Evolutionary conservation across 2,888 invertebrate genomes (phyloP).

Genomic region (Melangyna quadrimaculata): DNA sequence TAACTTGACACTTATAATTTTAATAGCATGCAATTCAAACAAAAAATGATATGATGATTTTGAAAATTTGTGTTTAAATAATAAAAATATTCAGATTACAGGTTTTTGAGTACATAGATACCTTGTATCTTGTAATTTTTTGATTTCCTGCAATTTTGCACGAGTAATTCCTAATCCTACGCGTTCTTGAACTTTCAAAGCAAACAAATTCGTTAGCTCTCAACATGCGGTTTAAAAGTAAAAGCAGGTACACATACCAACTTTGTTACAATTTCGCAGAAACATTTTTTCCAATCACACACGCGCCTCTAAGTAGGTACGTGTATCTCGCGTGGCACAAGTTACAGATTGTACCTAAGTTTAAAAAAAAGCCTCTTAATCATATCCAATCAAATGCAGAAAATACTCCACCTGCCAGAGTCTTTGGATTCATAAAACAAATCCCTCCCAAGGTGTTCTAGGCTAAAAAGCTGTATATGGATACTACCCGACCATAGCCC

Average conservation of each 20-base stretch:
- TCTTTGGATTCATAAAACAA: conserved; percentile 20
- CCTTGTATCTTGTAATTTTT: no score
- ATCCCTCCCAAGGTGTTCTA: conserved; percentile 9
- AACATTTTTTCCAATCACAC: conserved; percentile 25
- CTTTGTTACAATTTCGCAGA: not conserved
- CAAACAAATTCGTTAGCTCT: not conserved
- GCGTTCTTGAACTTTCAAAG: not conserved
- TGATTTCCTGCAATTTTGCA: no score
- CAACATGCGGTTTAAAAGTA: not conserved
- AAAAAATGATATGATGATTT: no score
- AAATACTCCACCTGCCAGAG: conserved; percentile 56
- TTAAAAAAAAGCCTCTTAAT: conserved; percentile 25
- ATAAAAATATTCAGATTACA: no score
- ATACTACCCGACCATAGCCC: not conserved
- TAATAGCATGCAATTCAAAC: no score
- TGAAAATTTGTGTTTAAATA: no score
- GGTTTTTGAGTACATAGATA: no score
- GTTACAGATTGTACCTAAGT: not conserved
- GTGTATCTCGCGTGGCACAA: not conserved
- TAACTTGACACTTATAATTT: no score
- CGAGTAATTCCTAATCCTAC: no score
- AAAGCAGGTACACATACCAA: not conserved
- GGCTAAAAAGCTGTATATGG: not conserved
- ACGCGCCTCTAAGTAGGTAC: not conserved
- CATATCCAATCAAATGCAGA: conserved; percentile 59